Conservation (phyloP, 2,888 invertebrate genomes). For the Pseudococcus longispinus region DNA sequence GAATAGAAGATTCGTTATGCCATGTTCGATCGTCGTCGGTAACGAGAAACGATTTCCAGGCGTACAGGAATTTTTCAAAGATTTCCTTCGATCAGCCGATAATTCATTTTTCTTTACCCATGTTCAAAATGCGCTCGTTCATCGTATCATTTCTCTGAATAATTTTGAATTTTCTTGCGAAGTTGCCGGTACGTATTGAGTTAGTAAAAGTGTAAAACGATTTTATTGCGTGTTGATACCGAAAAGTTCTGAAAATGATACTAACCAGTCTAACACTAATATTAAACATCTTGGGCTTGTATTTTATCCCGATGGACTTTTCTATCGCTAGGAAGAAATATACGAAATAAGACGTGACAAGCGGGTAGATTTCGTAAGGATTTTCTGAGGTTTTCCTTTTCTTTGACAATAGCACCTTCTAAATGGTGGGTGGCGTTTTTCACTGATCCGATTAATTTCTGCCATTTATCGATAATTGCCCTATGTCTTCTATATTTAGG, state of each 20-base stretch:
- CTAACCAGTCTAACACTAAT: background rate
- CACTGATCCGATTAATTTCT: background rate
- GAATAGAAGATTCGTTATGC: conserved; percentile 48
- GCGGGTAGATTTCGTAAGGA: background rate
- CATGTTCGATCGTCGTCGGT: conserved; percentile 42
- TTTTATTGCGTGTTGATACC: background rate
- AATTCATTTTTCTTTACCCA: conserved; percentile 41
- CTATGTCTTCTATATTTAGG: background rate
- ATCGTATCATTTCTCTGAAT: conserved; percentile 32
- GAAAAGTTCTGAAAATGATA: background rate
- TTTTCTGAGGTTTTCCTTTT: background rate
- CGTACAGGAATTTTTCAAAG: conserved; percentile 53
- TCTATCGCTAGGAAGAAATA: background rate
- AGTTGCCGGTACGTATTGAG: conserved; percentile 34
- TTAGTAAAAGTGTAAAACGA: background rate
- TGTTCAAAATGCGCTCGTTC: conserved; percentile 47
- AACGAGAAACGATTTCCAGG: conserved; percentile 52
- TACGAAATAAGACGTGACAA: background rate
- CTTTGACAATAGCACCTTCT: background rate
- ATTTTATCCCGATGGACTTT: background rate
- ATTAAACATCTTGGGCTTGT: background rate
- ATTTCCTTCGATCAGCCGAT: conserved; percentile 48
- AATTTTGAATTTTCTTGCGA: conserved; percentile 47
- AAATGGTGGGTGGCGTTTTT: background rate
- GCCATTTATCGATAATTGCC: conserved; percentile 4